Percentiles rank a stretch among this genome's conserved stretches.
Evolutionary conservation across 2,888 invertebrate genomes (phyloP).

Genomic region (Nephrotoma appendiculata): DNA sequence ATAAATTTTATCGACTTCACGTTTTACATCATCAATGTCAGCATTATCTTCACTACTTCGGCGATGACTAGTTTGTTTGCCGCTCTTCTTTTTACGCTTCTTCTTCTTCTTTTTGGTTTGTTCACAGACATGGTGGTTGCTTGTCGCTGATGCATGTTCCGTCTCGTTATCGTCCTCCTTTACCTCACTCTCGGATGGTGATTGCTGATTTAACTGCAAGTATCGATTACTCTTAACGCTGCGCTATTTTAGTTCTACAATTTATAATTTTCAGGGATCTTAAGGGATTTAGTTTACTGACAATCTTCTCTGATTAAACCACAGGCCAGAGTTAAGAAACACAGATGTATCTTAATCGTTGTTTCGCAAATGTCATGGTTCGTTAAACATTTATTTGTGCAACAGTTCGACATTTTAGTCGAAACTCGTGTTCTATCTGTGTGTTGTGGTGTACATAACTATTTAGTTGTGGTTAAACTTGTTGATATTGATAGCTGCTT

Average conservation of each 20-base stretch:
- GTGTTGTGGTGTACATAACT: too few species aligned
- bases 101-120: conserved; percentile 42
- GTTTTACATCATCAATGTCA: conserved; percentile 23
- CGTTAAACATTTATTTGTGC: background rate
- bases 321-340: too few species aligned
- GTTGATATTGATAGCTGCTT: background rate
- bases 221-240: background rate
- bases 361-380: too few species aligned
- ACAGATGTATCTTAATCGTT: too few species aligned
- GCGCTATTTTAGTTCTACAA: background rate
- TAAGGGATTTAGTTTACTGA: too few species aligned
- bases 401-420: background rate
- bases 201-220: conserved; percentile 45
- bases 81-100: conserved; percentile 48
- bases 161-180: conserved; percentile 53
- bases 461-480: background rate
- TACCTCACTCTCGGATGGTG: conserved; percentile 52
- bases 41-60: conserved; percentile 49
- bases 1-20: conserved; percentile 50
- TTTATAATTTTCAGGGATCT: too few species aligned
- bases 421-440: background rate
- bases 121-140: conserved; percentile 34
- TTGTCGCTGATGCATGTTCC: conserved; percentile 40
- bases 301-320: too few species aligned
- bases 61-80: conserved; percentile 33